Evolutionary conservation across 2,797 vertebrate species (phyloP).

Genomic region (Bradypodion ventrale): DNA sequence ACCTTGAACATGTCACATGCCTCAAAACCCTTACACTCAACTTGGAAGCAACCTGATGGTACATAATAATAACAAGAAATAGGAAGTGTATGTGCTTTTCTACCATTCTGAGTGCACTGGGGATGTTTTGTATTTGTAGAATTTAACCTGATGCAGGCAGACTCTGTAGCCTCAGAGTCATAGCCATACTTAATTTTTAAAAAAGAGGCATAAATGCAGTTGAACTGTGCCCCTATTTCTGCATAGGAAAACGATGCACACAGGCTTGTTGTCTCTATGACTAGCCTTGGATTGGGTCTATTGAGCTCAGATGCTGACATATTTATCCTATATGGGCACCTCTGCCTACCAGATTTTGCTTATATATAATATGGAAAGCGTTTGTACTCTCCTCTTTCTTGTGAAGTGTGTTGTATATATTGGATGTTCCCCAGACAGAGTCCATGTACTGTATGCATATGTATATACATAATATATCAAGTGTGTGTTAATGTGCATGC

Average conservation of each 20-base stretch:
- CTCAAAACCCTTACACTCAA: too few species aligned
- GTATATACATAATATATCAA: constrained; percentile 3
- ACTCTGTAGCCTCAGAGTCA: not conserved
- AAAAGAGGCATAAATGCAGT: not conserved
- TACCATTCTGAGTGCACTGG: not conserved
- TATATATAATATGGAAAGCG: constrained; percentile 4
- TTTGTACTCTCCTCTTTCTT: not conserved
- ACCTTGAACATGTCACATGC: too few species aligned
- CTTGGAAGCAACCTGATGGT: too few species aligned
- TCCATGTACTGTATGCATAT: not conserved
- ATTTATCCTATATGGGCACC: not conserved
- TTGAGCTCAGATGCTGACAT: not conserved
- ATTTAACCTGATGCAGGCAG: not conserved
- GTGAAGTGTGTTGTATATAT: constrained; percentile 4
- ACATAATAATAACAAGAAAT: too few species aligned
- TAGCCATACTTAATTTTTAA: not conserved
- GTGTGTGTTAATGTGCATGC: not conserved
- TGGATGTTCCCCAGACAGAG: constrained; percentile 12
- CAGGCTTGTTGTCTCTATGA: not conserved
- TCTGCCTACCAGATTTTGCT: constrained; percentile 8
- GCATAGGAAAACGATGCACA: not conserved
- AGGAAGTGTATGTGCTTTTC: not conserved
- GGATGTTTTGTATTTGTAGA: not conserved
- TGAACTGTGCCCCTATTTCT: not conserved
- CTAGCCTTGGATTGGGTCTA: not conserved